Evolutionary conservation across 2,797 vertebrate species (phyloP), one percentile per base, ranked within the genome.

Genomic region (Periparus ater): DNA sequence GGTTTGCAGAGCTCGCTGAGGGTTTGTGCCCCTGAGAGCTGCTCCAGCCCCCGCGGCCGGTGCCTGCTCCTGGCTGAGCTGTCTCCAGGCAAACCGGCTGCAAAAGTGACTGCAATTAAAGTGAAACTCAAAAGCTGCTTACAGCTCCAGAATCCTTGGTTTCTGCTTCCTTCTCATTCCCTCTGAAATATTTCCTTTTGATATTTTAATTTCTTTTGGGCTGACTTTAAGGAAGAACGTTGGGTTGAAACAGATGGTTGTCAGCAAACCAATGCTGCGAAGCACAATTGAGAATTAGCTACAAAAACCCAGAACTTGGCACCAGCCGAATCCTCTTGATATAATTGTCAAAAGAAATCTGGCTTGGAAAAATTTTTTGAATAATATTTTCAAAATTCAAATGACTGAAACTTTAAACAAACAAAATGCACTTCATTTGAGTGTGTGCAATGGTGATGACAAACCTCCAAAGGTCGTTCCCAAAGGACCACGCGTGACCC

Each of bases 291-390:
- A 97, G 97, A 97, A 97, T 97, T 94, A 97, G 82, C 34, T 93
- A 95, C 82, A 94, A 90, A 96, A 94, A 36, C 73, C 88, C 61
- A 86, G 91, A 95, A 92, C 92, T 97, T 97, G 93, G 92, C 97
- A 96, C 74, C 79, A 75, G 57, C 88, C 18, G 1, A 62, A 82
- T 87, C 85, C 91, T 94, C 91, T 95, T 96, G 95, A 97, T 94
- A 85, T 83, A 97, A 96, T 94, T 97, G 96, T 97, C 97, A 97
- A 98, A 98, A 97, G 96, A 97, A 98, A 97, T 96, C 97, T 97
- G 96, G 45, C 88, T 93, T 32, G 57, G 65, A 92, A 89, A 85
- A 62, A 53, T 30, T 70, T 88, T 66, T 63, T 7, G 76, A 96
- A 95, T 96, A 93, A 92, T 96, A 91, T 97, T 96, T 96, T 87